Percentiles rank a stretch among this genome's conserved stretches.
Evolutionary conservation across 2,888 invertebrate genomes (phyloP).

Genomic region (Embidobia sp.): DNA sequence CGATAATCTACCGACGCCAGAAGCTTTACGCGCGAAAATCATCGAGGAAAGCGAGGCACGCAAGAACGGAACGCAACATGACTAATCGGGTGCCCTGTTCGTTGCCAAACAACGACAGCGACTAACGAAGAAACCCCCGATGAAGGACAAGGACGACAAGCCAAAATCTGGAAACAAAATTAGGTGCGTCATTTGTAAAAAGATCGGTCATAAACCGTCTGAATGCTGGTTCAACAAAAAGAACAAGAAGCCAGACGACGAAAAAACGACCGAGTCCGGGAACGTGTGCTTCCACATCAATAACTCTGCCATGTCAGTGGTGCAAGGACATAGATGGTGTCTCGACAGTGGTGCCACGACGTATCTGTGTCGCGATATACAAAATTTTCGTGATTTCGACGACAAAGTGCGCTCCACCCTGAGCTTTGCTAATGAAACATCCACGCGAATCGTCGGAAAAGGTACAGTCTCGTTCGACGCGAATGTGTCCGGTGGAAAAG

Average conservation of each 20-base stretch:
- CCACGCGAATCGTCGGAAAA: slow-evolving; percentile 1
- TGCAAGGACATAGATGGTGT: neutral
- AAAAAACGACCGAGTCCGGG: slow-evolving; percentile 2
- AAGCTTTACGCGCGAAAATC: neutral
- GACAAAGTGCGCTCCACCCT: neutral
- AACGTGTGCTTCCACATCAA: slow-evolving; percentile 8
- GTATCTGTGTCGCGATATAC: neutral
- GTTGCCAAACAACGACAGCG: too few species aligned
- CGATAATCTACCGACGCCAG: neutral
- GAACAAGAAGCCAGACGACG: neutral
- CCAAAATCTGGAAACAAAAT: neutral
- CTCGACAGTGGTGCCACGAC: slow-evolving; percentile 20
- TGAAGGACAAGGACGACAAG: neutral
- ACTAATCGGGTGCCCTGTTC: too few species aligned
- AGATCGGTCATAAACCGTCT: slow-evolving; percentile 5
- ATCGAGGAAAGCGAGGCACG: neutral
- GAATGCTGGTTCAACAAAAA: slow-evolving; percentile 1
- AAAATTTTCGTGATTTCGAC: slow-evolving; percentile 1
- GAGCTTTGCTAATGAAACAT: slow-evolving; percentile 1
- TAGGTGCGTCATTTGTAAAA: neutral
- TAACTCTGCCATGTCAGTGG: neutral
- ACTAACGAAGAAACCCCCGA: too few species aligned
- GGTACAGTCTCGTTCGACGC: slow-evolving; percentile 1
- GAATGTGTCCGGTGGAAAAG: neutral
- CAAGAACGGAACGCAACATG: neutral